These are phyloP conservation scores for Melanotaenia trifasciata DNA, from an alignment of 2,797 vertebrate species.

Conservation along the genomic window DNA sequence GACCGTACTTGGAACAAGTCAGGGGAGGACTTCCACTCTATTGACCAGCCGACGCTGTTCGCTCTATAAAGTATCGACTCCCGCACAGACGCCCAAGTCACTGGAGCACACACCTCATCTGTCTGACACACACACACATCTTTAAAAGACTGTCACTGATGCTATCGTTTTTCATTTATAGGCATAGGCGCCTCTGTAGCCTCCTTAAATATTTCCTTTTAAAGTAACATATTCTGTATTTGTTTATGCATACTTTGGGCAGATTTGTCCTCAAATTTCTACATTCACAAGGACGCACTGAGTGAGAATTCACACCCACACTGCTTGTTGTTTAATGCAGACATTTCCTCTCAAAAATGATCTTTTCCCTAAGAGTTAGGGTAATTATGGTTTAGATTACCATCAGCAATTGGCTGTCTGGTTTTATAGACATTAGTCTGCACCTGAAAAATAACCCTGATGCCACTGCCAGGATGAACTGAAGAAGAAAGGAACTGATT, in stretches of 20 bases:
- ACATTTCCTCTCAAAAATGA: conserved; percentile 43
- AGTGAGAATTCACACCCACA: conserved; percentile 16
- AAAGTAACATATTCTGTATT: background rate
- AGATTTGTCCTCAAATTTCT: conserved; percentile 12
- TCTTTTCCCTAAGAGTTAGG: conserved; percentile 46
- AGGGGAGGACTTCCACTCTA: conserved; percentile 78
- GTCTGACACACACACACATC: conserved; percentile 32
- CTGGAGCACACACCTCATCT: conserved; percentile 68
- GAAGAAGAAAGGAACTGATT: conserved; percentile 53
- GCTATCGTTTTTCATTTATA: conserved; percentile 22
- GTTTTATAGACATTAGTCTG: conserved; percentile 54
- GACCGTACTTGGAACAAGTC: conserved; percentile 77
- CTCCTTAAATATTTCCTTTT: conserved; percentile 5
- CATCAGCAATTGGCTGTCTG: conserved; percentile 56
- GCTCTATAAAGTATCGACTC: conserved; percentile 80
- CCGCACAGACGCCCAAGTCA: conserved; percentile 67
- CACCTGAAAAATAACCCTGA: conserved; percentile 65
- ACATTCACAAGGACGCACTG: conserved; percentile 2
- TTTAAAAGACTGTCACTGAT: conserved; percentile 28
- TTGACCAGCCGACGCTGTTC: conserved; percentile 69
- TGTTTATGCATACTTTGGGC: background rate
- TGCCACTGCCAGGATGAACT: conserved; percentile 43
- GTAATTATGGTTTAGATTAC: conserved; percentile 65
- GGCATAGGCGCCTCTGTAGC: background rate
- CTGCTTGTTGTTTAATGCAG: conserved; percentile 42